Evolutionary conservation across 2,113 vertebrate genomes (phyloP), one percentile per base, ranked within the genome.

Genomic region (Pelobates fuscus): DNA sequence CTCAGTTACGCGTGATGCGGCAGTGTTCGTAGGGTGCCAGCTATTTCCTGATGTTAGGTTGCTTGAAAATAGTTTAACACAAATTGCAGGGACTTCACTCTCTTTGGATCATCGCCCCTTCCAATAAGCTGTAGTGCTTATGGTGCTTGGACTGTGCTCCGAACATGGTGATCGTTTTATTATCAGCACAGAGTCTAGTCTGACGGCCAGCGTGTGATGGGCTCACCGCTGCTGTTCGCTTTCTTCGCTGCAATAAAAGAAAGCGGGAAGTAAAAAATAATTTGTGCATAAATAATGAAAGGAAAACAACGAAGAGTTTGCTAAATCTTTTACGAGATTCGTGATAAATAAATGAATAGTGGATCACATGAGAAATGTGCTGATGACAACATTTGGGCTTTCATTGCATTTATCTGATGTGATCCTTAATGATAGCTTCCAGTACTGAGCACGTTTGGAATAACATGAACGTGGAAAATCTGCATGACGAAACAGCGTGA

Each of bases 401-500:
- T 52, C 70, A 49, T 52, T 71, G 70, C 41, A 63, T 30, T 6
- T 27, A 63, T 68, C 68, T 79, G 72, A 24, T 71, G 79, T 63
- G 70, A 78, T 64, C 62, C 10, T 0, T 78, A 71, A 79, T 67
- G 76, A 82, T 80, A 70, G 67, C 71, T 57, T 49, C 55, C 32
- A 72, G 55, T 70, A 67, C 64, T 79, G 80, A 83, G 55, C 49
- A 79, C 20, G 1, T 2, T 72, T 78, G 76, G 66, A 75, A 37
- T 66, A 74, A 67, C 68, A 82, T 80, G 79, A 70, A 69, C 69
- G 76, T 78, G 77, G 74, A 81, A n/a, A 60, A 85, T 46, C 83
- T 81, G 82, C 80, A 29, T 77, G 80, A 80, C 80, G 82, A 79
- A 84, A 77, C 83, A 84, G 77, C 77, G 54, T 68, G 80, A 84